These are phyloP conservation scores for Triplophysa tibetana DNA, from an alignment of 2,113 vertebrate genomes.

Conservation along the genomic window DNA sequence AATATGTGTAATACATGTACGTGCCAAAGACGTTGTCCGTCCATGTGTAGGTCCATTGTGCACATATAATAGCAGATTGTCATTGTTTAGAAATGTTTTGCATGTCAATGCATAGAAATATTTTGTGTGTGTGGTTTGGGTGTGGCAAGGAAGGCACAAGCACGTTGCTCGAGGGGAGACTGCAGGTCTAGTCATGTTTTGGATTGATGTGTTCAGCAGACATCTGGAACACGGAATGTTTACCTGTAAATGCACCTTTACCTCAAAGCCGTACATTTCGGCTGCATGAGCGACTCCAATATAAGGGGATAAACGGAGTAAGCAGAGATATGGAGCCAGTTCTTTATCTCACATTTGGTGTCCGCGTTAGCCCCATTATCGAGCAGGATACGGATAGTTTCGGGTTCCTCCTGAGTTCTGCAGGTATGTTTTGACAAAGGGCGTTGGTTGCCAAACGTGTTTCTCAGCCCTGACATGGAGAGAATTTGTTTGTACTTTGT, in stretches of 20 bases:
- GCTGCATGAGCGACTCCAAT: neutral
- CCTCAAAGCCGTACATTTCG: constrained; percentile 57
- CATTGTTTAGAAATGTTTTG: neutral
- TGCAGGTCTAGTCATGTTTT: constrained; percentile 84
- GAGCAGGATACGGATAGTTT: constrained; percentile 43
- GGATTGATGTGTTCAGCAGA: constrained; percentile 65
- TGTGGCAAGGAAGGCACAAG: constrained; percentile 49
- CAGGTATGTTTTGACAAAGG: constrained; percentile 59
- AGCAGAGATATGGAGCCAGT: neutral
- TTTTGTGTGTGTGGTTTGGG: neutral
- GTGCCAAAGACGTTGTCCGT: no score
- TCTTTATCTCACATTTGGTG: constrained; percentile 1
- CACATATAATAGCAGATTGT: neutral
- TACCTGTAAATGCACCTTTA: constrained; percentile 64
- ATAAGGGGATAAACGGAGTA: neutral
- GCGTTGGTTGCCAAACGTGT: constrained; percentile 68
- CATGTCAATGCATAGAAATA: neutral
- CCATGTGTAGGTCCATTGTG: neutral
- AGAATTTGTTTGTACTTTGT: constrained; percentile 60
- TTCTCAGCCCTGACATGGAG: constrained; percentile 55
- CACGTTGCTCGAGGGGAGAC: constrained; percentile 57
- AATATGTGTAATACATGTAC: no score
- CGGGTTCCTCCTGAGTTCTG: constrained; percentile 37
- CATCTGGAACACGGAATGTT: constrained; percentile 77
- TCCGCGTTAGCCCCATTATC: constrained; percentile 12